Conservation (phyloP, 1,140 invertebrate genomes). For the Ctenoplectra terminalis region DNA sequence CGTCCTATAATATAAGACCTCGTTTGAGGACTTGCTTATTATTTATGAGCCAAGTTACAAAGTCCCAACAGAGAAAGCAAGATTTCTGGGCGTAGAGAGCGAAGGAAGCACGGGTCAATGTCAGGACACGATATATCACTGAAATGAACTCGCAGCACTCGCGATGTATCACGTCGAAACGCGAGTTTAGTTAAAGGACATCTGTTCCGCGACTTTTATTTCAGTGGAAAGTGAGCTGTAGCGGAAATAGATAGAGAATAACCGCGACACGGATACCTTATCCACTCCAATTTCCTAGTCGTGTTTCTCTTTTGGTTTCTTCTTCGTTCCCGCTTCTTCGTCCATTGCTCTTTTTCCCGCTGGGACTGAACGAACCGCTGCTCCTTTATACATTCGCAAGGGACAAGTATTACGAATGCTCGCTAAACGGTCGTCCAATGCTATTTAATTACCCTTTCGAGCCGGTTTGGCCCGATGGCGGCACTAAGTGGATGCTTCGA, state of each 20-base stretch:
- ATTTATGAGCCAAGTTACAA: conserved; percentile 10
- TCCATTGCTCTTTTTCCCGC: conserved; percentile 25
- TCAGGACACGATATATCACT: not conserved
- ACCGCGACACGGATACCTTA: too few species aligned
- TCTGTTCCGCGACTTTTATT: not conserved
- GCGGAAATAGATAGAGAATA: not conserved
- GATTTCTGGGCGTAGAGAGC: not conserved
- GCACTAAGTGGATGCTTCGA: conserved; percentile 22
- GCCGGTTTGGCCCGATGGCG: not conserved
- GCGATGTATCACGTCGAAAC: not conserved
- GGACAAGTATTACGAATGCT: conserved; percentile 27
- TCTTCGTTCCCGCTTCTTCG: too few species aligned
- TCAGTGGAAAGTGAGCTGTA: not conserved
- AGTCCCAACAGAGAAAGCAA: not conserved
- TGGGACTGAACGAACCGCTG: not conserved
- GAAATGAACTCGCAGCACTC: too few species aligned
- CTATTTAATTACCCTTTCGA: conserved; percentile 41
- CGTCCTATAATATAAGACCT: not conserved
- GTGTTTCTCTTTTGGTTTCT: conserved; percentile 6
- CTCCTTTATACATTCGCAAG: conserved; percentile 19
- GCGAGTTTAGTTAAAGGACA: conserved; percentile 13
- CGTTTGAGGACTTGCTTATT: not conserved
- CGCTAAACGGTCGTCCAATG: conserved; percentile 17
- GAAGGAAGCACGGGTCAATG: not conserved
- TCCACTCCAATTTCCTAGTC: conserved; percentile 3